Conservation (phyloP, 2,888 invertebrate species). For the Magallana nippona region DNA sequence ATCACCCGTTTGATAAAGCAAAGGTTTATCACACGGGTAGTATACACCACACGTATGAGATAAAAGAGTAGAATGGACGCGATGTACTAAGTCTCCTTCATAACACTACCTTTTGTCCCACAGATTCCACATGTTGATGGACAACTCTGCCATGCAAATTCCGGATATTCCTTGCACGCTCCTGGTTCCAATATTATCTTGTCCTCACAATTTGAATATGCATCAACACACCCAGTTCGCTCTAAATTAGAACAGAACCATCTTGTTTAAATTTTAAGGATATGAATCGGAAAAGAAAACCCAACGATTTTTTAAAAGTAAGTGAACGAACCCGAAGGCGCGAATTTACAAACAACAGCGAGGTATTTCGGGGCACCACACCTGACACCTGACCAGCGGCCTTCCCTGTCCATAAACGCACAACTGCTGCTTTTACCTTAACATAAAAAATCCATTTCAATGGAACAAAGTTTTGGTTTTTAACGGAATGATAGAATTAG, state of each 20-base stretch:
- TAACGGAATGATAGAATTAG: no score
- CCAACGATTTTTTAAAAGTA: neutral
- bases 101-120: neutral
- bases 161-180: constrained; percentile 37
- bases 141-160: constrained; percentile 47
- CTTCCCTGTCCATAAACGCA: constrained; percentile 40
- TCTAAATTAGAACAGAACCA: neutral
- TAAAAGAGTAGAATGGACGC: no score
- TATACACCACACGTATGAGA: no score
- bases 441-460: neutral
- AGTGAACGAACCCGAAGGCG: constrained; percentile 38
- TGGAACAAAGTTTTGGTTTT: neutral
- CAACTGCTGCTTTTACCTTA: constrained; percentile 39
- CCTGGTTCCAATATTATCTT: constrained; percentile 40
- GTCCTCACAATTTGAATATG: constrained; percentile 35
- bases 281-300: neutral
- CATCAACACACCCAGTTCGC: constrained; percentile 40
- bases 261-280: no score
- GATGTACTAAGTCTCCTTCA: neutral
- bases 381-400: constrained; percentile 30
- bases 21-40: no score
- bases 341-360: constrained; percentile 46
- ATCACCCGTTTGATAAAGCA: no score
- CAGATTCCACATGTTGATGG: constrained; percentile 41
- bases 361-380: constrained; percentile 40